Evolutionary conservation across 2,113 vertebrate species (phyloP).

Genomic region (Porphyrio hochstetteri): DNA sequence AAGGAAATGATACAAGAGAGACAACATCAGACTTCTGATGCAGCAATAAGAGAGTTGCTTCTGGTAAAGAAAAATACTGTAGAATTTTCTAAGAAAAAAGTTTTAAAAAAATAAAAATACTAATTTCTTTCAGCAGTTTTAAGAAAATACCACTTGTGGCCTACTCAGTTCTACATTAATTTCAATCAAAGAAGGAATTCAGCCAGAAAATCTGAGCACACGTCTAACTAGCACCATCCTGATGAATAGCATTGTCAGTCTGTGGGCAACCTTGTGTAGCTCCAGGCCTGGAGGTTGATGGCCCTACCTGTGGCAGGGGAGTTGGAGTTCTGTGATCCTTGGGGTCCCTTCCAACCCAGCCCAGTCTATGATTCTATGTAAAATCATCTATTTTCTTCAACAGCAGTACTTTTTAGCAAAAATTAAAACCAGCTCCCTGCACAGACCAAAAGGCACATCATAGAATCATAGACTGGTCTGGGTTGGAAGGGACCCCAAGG

Average conservation of each 20-base stretch:
- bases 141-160: background rate
- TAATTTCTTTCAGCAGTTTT: background rate
- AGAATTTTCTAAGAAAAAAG: background rate
- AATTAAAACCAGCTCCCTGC: too few species aligned
- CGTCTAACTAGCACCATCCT: background rate
- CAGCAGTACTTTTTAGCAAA: too few species aligned
- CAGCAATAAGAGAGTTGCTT: background rate
- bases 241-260: background rate
- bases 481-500: too few species aligned
- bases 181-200: background rate
- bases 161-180: background rate
- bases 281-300: too few species aligned
- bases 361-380: too few species aligned
- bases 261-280: too few species aligned
- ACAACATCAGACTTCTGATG: background rate
- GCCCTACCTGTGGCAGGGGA: too few species aligned
- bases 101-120: background rate
- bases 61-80: background rate
- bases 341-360: too few species aligned
- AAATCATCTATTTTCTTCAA: too few species aligned
- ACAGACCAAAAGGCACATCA: too few species aligned
- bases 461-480: too few species aligned
- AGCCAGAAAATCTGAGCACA: background rate
- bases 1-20: background rate
- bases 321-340: too few species aligned